Percentiles rank a stretch among this genome's conserved stretches.
These are phyloP conservation scores for Dasysyrphus albostriatus DNA, from an alignment of 2,888 invertebrate species.

Conservation along the genomic window DNA sequence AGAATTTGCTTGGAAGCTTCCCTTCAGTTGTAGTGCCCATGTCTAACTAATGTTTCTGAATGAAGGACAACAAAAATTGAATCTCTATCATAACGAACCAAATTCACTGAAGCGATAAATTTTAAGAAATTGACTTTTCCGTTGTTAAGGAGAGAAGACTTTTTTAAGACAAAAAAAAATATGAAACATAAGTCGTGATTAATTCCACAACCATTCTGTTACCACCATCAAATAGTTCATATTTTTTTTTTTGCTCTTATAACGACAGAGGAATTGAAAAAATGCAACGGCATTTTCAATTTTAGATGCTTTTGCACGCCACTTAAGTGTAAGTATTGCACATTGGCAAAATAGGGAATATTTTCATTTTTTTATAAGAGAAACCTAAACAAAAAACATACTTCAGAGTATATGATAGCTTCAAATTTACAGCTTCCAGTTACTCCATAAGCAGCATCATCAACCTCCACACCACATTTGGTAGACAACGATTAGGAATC, in stretches of 20 bases:
- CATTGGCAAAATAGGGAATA: conserved; percentile 27
- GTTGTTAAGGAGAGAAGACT: conserved; percentile 34
- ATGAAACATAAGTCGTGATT: conserved; percentile 61
- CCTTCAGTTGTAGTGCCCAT: conserved; percentile 52
- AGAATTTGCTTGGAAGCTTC: conserved; percentile 28
- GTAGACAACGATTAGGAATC: conserved; percentile 58
- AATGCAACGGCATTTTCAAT: conserved; percentile 16
- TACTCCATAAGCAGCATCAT: conserved; percentile 8
- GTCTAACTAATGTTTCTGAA: conserved; percentile 52
- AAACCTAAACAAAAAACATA: conserved; percentile 10
- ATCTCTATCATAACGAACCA: conserved; percentile 43
- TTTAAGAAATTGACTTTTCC: conserved; percentile 71
- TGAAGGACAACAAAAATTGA: not conserved
- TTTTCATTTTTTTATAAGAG: conserved; percentile 4
- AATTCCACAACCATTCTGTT: conserved; percentile 54
- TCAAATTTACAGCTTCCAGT: conserved; percentile 48
- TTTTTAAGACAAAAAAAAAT: conserved; percentile 42
- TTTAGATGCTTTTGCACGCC: conserved; percentile 56
- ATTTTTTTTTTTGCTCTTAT: not conserved
- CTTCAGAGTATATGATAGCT: conserved; percentile 34
- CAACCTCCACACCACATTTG: conserved; percentile 15
- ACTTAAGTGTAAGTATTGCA: conserved; percentile 37
- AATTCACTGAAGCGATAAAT: conserved; percentile 64
- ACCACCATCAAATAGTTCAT: conserved; percentile 24
- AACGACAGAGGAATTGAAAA: not conserved